These are phyloP conservation scores for Platalea minor DNA, from an alignment of 2,797 vertebrate genomes.

Conservation along the genomic window DNA sequence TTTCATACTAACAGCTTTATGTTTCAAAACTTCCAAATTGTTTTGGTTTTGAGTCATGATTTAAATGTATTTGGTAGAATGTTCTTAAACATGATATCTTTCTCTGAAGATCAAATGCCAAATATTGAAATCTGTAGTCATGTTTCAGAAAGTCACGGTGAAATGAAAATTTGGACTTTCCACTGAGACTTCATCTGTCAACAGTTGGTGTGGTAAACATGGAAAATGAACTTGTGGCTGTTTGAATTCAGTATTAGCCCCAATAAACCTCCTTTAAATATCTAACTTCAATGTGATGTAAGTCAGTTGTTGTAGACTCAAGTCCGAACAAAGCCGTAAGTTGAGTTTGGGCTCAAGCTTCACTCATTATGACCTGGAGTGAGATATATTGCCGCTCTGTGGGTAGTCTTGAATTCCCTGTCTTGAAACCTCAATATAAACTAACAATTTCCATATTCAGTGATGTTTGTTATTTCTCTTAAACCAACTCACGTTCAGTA, in stretches of 20 bases:
- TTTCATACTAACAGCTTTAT: constrained; percentile 76
- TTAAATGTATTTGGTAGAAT: constrained; percentile 26
- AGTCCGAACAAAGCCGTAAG: background rate
- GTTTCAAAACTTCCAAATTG: constrained; percentile 42
- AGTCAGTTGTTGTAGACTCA: constrained; percentile 51
- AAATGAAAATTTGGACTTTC: constrained; percentile 33
- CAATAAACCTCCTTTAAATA: constrained; percentile 53
- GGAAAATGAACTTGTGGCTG: constrained; percentile 47
- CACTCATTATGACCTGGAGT: background rate
- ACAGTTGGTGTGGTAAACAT: constrained; percentile 26
- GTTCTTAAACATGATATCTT: background rate
- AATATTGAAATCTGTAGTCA: constrained; percentile 18
- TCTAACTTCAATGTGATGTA: constrained; percentile 25
- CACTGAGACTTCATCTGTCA: constrained; percentile 34
- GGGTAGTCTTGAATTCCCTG: background rate
- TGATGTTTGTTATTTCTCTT: background rate
- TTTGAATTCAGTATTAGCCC: constrained; percentile 53
- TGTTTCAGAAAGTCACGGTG: background rate
- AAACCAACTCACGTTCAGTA: background rate
- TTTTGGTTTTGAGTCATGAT: constrained; percentile 16
- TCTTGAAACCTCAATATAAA: background rate
- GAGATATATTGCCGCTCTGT: background rate
- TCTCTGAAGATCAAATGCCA: background rate
- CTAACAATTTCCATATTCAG: background rate
- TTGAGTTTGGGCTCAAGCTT: background rate